These are phyloP conservation scores for Micrasema minimum DNA, from an alignment of 1,140 invertebrate genomes.

Conservation along the genomic window DNA sequence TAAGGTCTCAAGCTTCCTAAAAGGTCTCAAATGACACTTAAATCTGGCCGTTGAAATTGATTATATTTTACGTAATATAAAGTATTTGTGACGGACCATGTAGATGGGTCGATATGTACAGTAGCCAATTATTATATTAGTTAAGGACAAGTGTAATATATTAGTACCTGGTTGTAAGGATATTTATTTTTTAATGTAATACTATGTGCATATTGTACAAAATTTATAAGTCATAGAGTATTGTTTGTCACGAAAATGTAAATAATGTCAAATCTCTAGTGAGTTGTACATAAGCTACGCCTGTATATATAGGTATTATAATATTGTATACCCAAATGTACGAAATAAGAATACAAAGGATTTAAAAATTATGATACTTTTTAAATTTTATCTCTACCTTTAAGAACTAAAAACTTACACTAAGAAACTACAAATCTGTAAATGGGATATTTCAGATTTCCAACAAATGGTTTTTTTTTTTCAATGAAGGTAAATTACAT, in stretches of 20 bases:
- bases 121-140: conserved; percentile 32
- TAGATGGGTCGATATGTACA: conserved; percentile 23
- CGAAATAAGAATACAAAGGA: conserved; percentile 45
- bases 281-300: conserved; percentile 46
- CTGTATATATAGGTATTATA: conserved; percentile 44
- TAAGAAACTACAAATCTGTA: too few species aligned
- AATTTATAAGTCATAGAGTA: conserved; percentile 52
- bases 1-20: too few species aligned
- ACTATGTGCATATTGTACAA: conserved; percentile 52
- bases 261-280: conserved; percentile 38
- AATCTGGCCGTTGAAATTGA: too few species aligned
- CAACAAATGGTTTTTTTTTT: too few species aligned
- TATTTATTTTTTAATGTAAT: conserved; percentile 54
- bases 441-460: too few species aligned
- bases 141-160: conserved; percentile 45
- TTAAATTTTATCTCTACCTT: too few species aligned
- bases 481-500: too few species aligned
- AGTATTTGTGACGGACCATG: conserved; percentile 26
- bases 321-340: conserved; percentile 47
- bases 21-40: too few species aligned
- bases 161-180: conserved; percentile 52
- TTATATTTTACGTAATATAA: not conserved
- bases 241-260: conserved; percentile 49
- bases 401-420: too few species aligned
- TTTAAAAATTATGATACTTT: conserved; percentile 29